These are phyloP conservation scores for Apteryx mantelli DNA, from an alignment of 2,113 vertebrate species.

Conservation along the genomic window DNA sequence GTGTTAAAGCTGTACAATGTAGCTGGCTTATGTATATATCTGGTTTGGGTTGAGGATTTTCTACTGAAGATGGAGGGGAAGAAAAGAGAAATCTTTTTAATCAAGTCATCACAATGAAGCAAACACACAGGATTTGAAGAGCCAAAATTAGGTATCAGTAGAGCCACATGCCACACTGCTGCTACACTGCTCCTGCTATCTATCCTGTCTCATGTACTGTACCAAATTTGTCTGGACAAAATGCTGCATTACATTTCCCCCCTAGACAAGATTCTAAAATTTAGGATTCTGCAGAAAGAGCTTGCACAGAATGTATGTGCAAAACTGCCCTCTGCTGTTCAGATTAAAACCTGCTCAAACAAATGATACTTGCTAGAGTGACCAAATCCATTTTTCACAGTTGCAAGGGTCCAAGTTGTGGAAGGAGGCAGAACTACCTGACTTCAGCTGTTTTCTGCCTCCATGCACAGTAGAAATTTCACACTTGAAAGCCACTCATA, in stretches of 20 bases:
- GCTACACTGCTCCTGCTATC: background rate
- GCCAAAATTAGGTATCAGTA: background rate
- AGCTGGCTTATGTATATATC: background rate
- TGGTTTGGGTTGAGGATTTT: background rate
- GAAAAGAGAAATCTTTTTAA: background rate
- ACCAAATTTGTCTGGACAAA: background rate
- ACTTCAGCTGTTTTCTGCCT: background rate
- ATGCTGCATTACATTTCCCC: constrained; percentile 52
- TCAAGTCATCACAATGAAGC: background rate
- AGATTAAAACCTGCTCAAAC: background rate
- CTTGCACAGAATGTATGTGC: background rate
- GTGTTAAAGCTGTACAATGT: background rate
- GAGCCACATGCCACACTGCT: background rate
- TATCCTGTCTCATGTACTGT: background rate
- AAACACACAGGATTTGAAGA: background rate
- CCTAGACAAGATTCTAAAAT: background rate
- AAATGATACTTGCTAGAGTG: fast-evolving
- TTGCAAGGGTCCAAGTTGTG: background rate
- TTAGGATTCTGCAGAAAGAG: background rate
- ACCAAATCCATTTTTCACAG: background rate
- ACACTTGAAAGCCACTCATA: background rate
- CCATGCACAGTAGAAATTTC: background rate
- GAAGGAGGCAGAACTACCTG: background rate
- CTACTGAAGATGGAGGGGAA: background rate
- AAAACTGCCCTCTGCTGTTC: constrained; percentile 65